phyloP scores from a whole-genome alignment of 2,797 vertebrate genomes.

The Decapterus maruadsi region DNA sequence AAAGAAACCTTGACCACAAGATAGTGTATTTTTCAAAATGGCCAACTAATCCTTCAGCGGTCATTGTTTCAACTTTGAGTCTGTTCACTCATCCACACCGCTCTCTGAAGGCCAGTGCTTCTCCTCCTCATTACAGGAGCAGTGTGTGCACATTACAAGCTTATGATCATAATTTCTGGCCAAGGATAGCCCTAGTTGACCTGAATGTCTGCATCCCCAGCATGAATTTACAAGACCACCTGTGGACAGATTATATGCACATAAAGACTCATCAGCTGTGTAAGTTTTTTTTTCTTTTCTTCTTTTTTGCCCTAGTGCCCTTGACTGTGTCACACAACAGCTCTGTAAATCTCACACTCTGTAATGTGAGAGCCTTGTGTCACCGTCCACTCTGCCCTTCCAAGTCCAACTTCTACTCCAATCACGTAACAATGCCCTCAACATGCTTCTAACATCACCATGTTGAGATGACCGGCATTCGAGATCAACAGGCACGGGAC shows the following conservation, averaged over 20 bases:
- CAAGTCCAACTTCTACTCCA: constrained; percentile 12
- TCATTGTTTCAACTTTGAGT: background rate
- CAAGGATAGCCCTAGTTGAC: constrained; percentile 12
- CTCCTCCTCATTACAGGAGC: constrained; percentile 14
- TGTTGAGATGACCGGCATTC: constrained; percentile 17
- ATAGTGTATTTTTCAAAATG: background rate
- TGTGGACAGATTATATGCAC: constrained; percentile 6
- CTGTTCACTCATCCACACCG: background rate
- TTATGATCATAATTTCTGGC: background rate
- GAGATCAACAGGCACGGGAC: constrained; percentile 26
- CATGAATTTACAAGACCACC: constrained; percentile 25
- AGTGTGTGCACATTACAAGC: constrained; percentile 10
- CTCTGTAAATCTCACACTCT: constrained; percentile 22
- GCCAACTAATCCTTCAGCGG: background rate
- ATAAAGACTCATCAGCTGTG: constrained; percentile 5
- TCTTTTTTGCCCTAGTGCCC: constrained; percentile 7
- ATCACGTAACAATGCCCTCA: background rate
- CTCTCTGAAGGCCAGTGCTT: background rate
- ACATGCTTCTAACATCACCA: background rate
- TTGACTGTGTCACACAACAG: constrained; percentile 21
- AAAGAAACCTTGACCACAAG: background rate
- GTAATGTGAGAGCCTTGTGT: background rate
- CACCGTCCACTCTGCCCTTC: background rate
- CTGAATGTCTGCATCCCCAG: constrained; percentile 5
- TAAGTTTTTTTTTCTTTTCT: background rate